These are phyloP conservation scores for Drosophila truncata DNA, from an alignment of 1,140 invertebrate species.

Conservation along the genomic window DNA sequence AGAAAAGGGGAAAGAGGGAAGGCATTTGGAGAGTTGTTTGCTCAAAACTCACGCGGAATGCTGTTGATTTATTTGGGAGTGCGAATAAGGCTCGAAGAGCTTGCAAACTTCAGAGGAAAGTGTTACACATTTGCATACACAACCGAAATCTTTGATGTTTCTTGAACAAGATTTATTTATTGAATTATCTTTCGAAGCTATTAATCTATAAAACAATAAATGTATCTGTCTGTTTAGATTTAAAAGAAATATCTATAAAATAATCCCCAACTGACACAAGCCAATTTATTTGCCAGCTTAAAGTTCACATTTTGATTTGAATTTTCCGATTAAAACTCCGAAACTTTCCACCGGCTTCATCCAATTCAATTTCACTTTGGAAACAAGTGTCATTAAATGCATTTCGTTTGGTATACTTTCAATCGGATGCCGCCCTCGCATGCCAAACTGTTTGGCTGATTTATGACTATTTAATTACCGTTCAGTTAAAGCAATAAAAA, in stretches of 20 bases:
- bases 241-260: not conserved
- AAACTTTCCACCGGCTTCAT: conserved; percentile 9
- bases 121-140: not conserved
- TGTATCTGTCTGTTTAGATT: not conserved
- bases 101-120: not conserved
- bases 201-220: too few species aligned
- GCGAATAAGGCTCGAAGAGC: not conserved
- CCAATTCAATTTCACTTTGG: conserved; percentile 27
- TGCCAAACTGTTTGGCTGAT: conserved; percentile 39
- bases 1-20: not conserved
- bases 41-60: conserved; percentile 21
- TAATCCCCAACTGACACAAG: not conserved
- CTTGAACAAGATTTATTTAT: not conserved
- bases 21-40: conserved; percentile 29
- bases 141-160: not conserved
- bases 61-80: conserved; percentile 4
- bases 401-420: conserved; percentile 25
- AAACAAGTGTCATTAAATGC: conserved; percentile 38
- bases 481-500: conserved; percentile 13
- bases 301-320: conserved; percentile 1
- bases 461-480: conserved; percentile 51
- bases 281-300: not conserved
- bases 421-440: conserved; percentile 43
- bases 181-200: too few species aligned
- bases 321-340: not conserved